Conservation (phyloP, 2,113 vertebrate species). For the Ramphastos sulfuratus region DNA sequence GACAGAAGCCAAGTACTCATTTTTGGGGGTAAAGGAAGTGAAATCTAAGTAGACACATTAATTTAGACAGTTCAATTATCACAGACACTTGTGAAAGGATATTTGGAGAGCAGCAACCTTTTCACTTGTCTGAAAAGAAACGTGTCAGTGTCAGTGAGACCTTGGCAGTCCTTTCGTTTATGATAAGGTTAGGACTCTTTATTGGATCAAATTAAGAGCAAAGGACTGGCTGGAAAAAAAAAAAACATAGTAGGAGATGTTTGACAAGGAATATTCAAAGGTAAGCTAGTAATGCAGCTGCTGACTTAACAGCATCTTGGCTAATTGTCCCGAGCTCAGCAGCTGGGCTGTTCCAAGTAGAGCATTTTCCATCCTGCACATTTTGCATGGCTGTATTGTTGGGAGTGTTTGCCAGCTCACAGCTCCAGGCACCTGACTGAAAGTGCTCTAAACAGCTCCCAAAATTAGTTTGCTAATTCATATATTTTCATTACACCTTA, state of each 20-base stretch:
- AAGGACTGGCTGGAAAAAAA: neutral
- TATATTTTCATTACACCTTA: neutral
- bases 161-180: neutral
- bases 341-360: neutral
- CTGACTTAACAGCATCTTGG: neutral
- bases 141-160: neutral
- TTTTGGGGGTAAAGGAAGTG: neutral
- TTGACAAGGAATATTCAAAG: neutral
- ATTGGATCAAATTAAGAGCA: neutral
- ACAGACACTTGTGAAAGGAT: neutral
- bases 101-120: constrained; percentile 31
- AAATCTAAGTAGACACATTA: constrained; percentile 34
- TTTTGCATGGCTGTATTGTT: neutral
- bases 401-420: neutral
- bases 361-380: neutral
- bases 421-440: neutral
- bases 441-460: neutral
- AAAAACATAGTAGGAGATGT: neutral
- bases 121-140: constrained; percentile 17
- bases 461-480: neutral
- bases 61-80: constrained; percentile 51
- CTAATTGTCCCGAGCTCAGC: neutral
- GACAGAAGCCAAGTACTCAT: constrained; percentile 19
- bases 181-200: neutral
- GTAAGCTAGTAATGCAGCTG: neutral